phyloP scores from a whole-genome alignment of 2,888 invertebrate species.

The Drosophila barbarae region DNA sequence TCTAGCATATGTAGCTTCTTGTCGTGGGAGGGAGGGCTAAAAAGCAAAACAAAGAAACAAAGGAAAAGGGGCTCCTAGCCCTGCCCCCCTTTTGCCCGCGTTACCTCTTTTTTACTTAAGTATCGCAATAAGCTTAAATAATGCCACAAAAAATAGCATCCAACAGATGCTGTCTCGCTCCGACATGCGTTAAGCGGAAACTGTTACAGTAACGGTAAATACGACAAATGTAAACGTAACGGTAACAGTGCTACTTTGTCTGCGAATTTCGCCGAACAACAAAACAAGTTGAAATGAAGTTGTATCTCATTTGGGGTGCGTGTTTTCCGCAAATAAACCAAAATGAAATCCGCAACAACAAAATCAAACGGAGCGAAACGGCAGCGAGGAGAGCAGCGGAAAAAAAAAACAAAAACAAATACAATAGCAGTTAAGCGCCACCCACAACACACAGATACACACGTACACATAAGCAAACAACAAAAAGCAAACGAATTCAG shows the following conservation, averaged over 20 bases:
- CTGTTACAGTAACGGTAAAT: constrained; percentile 27
- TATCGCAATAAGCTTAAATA: constrained; percentile 20
- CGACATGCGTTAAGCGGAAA: constrained; percentile 7
- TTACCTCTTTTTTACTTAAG: background rate
- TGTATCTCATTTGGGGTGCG: constrained; percentile 28
- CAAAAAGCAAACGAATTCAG: constrained; percentile 7
- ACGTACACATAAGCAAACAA: constrained; percentile 1
- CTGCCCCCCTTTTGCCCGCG: background rate
- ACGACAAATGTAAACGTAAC: constrained; percentile 19
- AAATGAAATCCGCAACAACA: constrained; percentile 40
- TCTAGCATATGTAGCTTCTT: background rate
- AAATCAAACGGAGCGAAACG: constrained; percentile 36
- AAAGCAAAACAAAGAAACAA: background rate
- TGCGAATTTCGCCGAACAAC: constrained; percentile 23
- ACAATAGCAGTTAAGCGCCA: constrained; percentile 43
- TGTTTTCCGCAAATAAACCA: constrained; percentile 42
- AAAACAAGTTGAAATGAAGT: constrained; percentile 34
- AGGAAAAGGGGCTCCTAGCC: background rate
- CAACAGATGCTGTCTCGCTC: constrained; percentile 17
- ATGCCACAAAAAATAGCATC: constrained; percentile 7
- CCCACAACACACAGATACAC: constrained; percentile 45
- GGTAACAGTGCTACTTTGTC: constrained; percentile 31
- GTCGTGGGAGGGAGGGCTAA: background rate
- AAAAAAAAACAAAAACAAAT: constrained; percentile 11
- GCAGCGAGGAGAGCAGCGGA: constrained; percentile 1